phyloP scores from a whole-genome alignment of 2,888 invertebrate species.

The Tanypteryx hageni region DNA sequence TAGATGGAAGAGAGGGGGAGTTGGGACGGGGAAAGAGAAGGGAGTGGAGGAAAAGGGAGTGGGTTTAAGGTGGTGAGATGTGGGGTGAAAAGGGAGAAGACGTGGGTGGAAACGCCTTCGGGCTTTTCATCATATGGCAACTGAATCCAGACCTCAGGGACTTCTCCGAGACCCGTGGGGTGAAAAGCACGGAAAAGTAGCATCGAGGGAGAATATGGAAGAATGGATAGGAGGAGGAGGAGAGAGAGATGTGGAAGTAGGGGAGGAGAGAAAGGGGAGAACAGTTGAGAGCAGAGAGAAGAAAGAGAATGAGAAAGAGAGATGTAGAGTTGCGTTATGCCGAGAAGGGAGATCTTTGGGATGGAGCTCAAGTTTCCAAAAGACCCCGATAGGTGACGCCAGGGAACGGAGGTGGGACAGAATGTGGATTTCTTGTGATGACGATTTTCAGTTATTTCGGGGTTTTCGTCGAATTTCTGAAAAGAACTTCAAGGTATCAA shows the following conservation, averaged over 20 bases:
- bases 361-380: constrained; percentile 13
- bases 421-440: not conserved
- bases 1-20: not conserved
- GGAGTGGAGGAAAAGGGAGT: constrained; percentile 23
- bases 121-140: constrained; percentile 61
- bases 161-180: not conserved
- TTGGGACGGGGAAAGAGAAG: not conserved
- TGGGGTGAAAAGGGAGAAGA: not conserved
- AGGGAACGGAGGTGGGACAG: not conserved
- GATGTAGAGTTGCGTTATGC: constrained; percentile 1
- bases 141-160: constrained; percentile 43
- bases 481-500: too few relatives aligned
- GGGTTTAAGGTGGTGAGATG: not conserved
- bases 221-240: not conserved
- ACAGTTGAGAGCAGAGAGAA: not conserved
- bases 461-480: not conserved
- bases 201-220: not conserved
- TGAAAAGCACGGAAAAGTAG: constrained; percentile 32
- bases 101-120: not conserved
- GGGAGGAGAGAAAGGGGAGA: not conserved
- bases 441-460: not conserved
- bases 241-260: too few relatives aligned
- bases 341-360: not conserved
- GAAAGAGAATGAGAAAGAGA: not conserved
- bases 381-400: constrained; percentile 28